These are phyloP conservation scores for human DNA, from an alignment of 2,113 vertebrate genomes.

Conservation along the genomic window GRCh38 chr3:19472501-19473000, in stretches of 20 bases:
- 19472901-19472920: neutral
- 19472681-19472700: neutral
- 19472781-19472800: neutral
- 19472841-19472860: neutral
- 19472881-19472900: neutral
- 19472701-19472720: neutral
- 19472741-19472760: neutral
- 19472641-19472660: too few species aligned
- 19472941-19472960: neutral
- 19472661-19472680: too few species aligned
- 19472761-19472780: neutral
- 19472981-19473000: constrained; percentile 10
- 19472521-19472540: too few species aligned
- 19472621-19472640: too few species aligned
- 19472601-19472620: too few species aligned
- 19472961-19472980: neutral
- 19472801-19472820: neutral
- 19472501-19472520: too few species aligned
- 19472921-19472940: neutral
- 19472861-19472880: neutral
- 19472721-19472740: neutral
- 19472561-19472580: too few species aligned
- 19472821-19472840: constrained; percentile 25
- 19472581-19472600: too few species aligned
- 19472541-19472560: too few species aligned